phyloP scores from a whole-genome alignment of 2,888 invertebrate species.

The Belgica antarctica region DNA sequence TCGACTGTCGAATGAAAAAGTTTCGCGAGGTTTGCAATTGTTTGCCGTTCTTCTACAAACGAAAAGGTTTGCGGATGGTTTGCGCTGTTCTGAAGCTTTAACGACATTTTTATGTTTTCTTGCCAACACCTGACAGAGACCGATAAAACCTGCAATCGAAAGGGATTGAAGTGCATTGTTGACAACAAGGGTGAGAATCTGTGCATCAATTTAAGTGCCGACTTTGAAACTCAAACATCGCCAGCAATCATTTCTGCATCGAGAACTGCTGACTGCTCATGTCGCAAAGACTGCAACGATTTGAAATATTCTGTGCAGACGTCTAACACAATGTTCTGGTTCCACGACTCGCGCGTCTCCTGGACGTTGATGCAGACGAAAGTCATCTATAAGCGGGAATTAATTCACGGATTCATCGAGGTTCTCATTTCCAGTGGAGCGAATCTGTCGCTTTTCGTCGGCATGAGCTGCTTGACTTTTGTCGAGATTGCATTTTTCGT shows the following conservation, averaged over 20 bases:
- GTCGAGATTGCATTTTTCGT: slow-evolving; percentile 47
- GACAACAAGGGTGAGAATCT: slow-evolving; percentile 47
- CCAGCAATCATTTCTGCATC: slow-evolving; percentile 13
- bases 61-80: not conserved
- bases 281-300: slow-evolving; percentile 45
- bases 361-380: slow-evolving; percentile 49
- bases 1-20: slow-evolving; percentile 45
- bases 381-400: slow-evolving; percentile 49
- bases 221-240: slow-evolving; percentile 42
- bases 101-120: not conserved
- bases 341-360: slow-evolving; percentile 48
- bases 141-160: slow-evolving; percentile 46
- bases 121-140: not conserved
- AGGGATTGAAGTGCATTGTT: slow-evolving; percentile 49
- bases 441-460: slow-evolving; percentile 45
- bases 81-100: not conserved
- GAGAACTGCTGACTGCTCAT: slow-evolving; percentile 41
- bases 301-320: slow-evolving; percentile 45
- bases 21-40: slow-evolving; percentile 45
- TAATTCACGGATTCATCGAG: slow-evolving; percentile 50
- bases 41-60: slow-evolving; percentile 46
- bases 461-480: slow-evolving; percentile 45
- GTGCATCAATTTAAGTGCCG: not conserved
- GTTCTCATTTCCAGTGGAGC: slow-evolving; percentile 47
- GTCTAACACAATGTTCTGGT: slow-evolving; percentile 47